These are phyloP conservation scores for Pristionchus maxplancki DNA, from an alignment of 2,888 invertebrate species.

Conservation along the genomic window DNA sequence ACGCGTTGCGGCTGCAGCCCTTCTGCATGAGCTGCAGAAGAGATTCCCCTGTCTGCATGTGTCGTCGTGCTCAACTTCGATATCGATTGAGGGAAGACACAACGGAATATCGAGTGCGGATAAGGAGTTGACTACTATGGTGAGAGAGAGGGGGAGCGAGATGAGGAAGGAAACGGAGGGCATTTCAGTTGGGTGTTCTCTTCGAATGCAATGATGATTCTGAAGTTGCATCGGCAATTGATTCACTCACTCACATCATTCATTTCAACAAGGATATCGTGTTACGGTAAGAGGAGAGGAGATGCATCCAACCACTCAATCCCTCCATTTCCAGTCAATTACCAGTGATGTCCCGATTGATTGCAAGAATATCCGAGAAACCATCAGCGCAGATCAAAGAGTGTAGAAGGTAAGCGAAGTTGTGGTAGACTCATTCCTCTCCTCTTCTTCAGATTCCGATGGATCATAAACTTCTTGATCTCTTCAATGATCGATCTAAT, in stretches of 20 bases:
- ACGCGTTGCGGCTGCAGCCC: conserved; percentile 33
- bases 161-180: too few relatives aligned
- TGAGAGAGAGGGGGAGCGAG: neutral
- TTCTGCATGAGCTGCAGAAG: conserved; percentile 34
- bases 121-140: neutral
- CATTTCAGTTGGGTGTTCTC: neutral
- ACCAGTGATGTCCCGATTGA: conserved; percentile 36
- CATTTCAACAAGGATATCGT: conserved; percentile 1
- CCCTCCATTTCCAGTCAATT: conserved; percentile 30
- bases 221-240: conserved; percentile 18
- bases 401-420: neutral
- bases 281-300: neutral
- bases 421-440: neutral
- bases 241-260: conserved; percentile 35
- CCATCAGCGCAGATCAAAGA: conserved; percentile 26
- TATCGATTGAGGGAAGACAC: conserved; percentile 10
- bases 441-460: conserved; percentile 39
- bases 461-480: conserved; percentile 47
- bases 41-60: conserved; percentile 42
- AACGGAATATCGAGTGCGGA: conserved; percentile 32
- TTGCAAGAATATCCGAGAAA: conserved; percentile 35
- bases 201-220: conserved; percentile 46
- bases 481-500: conserved; percentile 15
- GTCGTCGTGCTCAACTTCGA: neutral
- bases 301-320: neutral